Conservation (phyloP, 37 sponge, comb jelly and placozoan genomes). For the Ephydatia muelleri region DNA sequence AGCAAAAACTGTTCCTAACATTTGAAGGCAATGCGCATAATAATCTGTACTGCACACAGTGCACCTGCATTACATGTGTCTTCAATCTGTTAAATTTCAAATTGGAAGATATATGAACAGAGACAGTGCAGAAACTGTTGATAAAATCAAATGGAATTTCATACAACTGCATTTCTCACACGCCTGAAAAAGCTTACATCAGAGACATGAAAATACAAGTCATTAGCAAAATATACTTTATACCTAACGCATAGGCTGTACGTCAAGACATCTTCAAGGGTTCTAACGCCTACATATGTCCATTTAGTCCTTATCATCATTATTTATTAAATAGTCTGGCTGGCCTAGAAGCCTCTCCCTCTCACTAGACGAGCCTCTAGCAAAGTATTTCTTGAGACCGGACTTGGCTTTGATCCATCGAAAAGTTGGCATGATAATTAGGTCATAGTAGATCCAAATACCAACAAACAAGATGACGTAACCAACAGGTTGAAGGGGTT, state of each 20-base stretch:
- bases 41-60: too few relatives aligned
- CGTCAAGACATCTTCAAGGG: too few relatives aligned
- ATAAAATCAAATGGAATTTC: too few relatives aligned
- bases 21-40: too few relatives aligned
- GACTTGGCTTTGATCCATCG: not conserved
- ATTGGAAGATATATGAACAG: too few relatives aligned
- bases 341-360: not conserved
- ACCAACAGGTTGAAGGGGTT: conserved; percentile 84
- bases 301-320: not conserved
- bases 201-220: not conserved
- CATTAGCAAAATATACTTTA: not conserved
- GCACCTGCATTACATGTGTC: too few relatives aligned
- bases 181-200: too few relatives aligned
- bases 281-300: too few relatives aligned
- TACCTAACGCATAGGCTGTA: not conserved
- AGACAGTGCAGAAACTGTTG: too few relatives aligned
- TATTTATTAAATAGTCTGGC: not conserved
- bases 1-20: too few relatives aligned
- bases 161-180: too few relatives aligned
- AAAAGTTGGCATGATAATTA: conserved; percentile 67
- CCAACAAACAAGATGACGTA: conserved; percentile 85
- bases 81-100: too few relatives aligned
- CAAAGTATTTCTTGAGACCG: not conserved
- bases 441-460: conserved; percentile 90
- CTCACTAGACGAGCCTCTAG: not conserved